Evolutionary conservation across 2,888 invertebrate genomes (phyloP).

Genomic region (Leptopilina syphax): DNA sequence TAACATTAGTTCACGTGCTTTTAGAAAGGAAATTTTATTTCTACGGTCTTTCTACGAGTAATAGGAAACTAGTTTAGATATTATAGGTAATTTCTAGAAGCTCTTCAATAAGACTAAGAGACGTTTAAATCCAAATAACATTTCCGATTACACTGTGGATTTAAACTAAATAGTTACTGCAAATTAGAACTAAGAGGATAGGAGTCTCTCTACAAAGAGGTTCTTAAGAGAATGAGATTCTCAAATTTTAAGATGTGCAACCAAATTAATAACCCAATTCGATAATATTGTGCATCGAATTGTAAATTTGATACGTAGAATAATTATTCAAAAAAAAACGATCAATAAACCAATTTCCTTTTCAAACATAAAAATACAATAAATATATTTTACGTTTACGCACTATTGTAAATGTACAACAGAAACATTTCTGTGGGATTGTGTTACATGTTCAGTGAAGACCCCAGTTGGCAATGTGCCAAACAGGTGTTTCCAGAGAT

Average conservation of each 20-base stretch:
- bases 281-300: no score
- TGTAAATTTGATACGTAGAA: no score
- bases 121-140: constrained; percentile 26
- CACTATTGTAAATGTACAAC: constrained; percentile 11
- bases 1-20: no score
- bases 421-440: constrained; percentile 30
- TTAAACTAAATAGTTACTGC: constrained; percentile 36
- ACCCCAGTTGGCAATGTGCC: constrained; percentile 17
- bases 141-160: constrained; percentile 28
- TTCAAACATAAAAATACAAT: not conserved
- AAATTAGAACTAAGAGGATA: constrained; percentile 29
- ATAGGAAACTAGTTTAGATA: constrained; percentile 21
- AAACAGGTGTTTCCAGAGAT: constrained; percentile 34
- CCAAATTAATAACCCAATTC: not conserved
- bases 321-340: no score
- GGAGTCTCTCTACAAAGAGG: constrained; percentile 7
- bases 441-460: constrained; percentile 10
- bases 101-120: constrained; percentile 30
- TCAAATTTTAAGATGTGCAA: not conserved
- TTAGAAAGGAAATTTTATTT: no score
- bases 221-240: constrained; percentile 14
- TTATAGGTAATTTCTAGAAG: constrained; percentile 18
- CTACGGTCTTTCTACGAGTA: constrained; percentile 46
- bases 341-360: no score
- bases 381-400: not conserved